These are phyloP conservation scores for Nineta flava DNA, from an alignment of 2,888 invertebrate genomes.

Conservation along the genomic window DNA sequence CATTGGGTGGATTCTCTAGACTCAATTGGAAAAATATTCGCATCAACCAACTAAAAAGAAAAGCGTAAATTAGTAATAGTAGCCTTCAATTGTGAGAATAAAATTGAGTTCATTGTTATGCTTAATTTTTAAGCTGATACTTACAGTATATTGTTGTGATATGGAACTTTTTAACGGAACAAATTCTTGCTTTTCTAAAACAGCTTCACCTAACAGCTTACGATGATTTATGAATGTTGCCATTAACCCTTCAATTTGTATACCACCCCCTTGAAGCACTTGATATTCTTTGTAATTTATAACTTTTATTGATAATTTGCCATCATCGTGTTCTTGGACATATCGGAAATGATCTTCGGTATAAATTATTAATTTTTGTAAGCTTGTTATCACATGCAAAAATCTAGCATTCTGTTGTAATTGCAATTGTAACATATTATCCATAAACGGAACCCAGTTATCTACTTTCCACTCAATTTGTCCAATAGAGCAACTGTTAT, in stretches of 20 bases:
- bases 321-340: slow-evolving; percentile 4
- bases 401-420: no score
- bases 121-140: neutral
- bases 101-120: neutral
- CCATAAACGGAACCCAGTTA: no score
- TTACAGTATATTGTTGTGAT: no score
- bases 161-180: no score
- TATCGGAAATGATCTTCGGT: slow-evolving; percentile 21
- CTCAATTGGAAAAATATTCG: slow-evolving; percentile 51
- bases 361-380: slow-evolving; percentile 32
- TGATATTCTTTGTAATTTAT: slow-evolving; percentile 22
- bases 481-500: no score
- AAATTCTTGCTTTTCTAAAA: no score
- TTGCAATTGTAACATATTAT: no score
- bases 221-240: slow-evolving; percentile 58
- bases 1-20: no score
- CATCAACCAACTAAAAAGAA: slow-evolving; percentile 10
- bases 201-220: slow-evolving; percentile 52
- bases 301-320: slow-evolving; percentile 2
- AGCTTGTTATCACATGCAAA: no score
- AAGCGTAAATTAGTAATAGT: slow-evolving; percentile 10
- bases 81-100: neutral
- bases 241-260: slow-evolving; percentile 59
- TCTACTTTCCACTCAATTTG: no score
- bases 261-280: no score